These are phyloP conservation scores for Speoplatyrhinus poulsoni DNA, from an alignment of 2,113 vertebrate genomes.

Conservation along the genomic window DNA sequence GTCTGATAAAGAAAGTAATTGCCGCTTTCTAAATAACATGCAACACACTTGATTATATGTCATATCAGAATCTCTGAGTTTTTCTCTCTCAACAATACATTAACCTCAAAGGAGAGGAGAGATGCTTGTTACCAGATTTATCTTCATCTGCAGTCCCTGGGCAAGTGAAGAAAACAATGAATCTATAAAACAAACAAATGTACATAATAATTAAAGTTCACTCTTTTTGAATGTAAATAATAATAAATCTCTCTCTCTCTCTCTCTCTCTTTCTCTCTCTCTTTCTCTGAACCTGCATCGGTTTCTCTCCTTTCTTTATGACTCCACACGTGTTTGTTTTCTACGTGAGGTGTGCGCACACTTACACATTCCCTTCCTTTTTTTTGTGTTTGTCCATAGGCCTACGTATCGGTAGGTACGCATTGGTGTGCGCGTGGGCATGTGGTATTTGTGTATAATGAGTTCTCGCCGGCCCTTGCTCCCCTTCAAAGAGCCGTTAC, in stretches of 20 bases:
- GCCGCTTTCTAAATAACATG: background rate
- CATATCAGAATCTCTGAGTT: background rate
- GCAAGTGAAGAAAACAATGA: too few relatives aligned
- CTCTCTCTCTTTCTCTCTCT: background rate
- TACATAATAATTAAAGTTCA: too few relatives aligned
- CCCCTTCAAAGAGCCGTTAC: conserved; percentile 13
- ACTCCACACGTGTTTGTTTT: background rate
- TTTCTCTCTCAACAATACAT: too few relatives aligned
- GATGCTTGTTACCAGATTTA: too few relatives aligned
- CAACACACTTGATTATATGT: background rate
- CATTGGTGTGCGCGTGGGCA: conserved; percentile 19
- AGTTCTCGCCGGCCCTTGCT: conserved; percentile 33
- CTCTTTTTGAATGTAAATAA: conserved; percentile 1
- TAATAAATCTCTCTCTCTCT: background rate
- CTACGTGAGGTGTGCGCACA: background rate
- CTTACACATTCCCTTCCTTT: background rate
- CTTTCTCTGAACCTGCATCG: background rate
- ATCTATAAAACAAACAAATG: too few relatives aligned
- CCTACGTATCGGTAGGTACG: background rate
- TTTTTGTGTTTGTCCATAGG: background rate
- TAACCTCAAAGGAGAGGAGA: too few relatives aligned
- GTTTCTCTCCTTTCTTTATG: background rate
- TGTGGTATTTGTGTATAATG: conserved; percentile 33
- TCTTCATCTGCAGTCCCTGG: too few relatives aligned
- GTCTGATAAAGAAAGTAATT: background rate